Evolutionary conservation across 2,113 vertebrate species (phyloP).

Genomic region (Phodopus roborovskii): DNA sequence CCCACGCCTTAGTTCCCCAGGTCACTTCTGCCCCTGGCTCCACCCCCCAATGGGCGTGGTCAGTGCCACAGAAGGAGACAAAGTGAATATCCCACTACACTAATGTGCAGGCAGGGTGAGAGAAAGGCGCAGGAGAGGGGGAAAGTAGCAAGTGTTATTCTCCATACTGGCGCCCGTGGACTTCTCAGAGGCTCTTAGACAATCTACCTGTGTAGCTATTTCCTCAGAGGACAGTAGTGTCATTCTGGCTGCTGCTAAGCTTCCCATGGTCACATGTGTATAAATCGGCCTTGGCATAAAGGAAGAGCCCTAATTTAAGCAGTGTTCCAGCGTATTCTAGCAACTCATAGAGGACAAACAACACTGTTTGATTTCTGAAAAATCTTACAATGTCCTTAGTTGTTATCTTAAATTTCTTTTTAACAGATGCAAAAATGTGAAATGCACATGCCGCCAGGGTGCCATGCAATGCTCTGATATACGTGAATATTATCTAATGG

Average conservation of each 20-base stretch:
- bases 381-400: neutral
- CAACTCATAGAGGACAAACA: neutral
- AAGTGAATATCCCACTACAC: too few relatives aligned
- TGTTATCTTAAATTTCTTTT: neutral
- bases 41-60: too few relatives aligned
- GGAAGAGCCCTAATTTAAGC: neutral
- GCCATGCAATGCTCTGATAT: neutral
- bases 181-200: neutral
- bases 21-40: too few relatives aligned
- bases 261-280: neutral
- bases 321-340: neutral
- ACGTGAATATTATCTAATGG: neutral
- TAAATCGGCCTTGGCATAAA: neutral
- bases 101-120: too few relatives aligned
- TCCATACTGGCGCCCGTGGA: neutral
- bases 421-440: neutral
- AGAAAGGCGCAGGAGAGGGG: rapidly evolving
- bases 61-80: too few relatives aligned
- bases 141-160: neutral
- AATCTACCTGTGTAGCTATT: neutral
- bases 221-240: neutral
- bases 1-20: too few relatives aligned
- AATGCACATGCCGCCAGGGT: neutral
- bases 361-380: neutral
- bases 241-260: neutral